Conservation (phyloP, 2,797 vertebrate genomes). For the Emydoidea blandingii region DNA sequence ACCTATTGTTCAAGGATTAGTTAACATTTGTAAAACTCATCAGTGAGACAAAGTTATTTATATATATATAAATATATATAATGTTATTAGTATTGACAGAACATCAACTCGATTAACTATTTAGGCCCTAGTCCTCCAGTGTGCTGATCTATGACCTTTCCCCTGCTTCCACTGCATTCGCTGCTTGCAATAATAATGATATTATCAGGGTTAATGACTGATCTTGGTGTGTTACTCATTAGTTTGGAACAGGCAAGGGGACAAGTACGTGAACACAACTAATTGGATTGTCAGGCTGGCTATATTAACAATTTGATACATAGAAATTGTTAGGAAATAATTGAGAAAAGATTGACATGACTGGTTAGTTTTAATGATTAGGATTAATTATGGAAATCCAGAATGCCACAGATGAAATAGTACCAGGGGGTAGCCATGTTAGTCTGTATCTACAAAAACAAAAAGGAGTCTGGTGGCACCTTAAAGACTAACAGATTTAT, state of each 20-base stretch:
- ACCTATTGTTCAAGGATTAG: background rate
- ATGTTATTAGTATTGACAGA: constrained; percentile 19
- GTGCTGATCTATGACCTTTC: background rate
- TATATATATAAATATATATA: background rate
- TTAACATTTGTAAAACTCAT: constrained; percentile 50
- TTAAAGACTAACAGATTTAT: no score
- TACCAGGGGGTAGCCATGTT: no score
- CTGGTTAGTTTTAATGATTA: background rate
- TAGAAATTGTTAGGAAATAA: background rate
- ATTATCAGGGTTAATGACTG: background rate
- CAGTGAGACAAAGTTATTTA: background rate
- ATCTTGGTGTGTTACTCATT: background rate
- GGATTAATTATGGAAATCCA: background rate
- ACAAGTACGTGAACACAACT: background rate
- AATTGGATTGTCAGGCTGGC: background rate
- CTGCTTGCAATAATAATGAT: background rate
- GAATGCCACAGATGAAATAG: background rate
- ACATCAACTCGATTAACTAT: constrained; percentile 23
- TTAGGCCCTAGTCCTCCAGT: constrained; percentile 28
- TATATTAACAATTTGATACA: background rate
- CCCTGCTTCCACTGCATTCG: background rate
- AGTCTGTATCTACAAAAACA: no score
- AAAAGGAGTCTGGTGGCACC: no score
- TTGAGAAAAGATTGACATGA: background rate
- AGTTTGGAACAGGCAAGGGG: background rate